phyloP scores from a whole-genome alignment of 2,113 vertebrate genomes.

The Pungitius pungitius region DNA sequence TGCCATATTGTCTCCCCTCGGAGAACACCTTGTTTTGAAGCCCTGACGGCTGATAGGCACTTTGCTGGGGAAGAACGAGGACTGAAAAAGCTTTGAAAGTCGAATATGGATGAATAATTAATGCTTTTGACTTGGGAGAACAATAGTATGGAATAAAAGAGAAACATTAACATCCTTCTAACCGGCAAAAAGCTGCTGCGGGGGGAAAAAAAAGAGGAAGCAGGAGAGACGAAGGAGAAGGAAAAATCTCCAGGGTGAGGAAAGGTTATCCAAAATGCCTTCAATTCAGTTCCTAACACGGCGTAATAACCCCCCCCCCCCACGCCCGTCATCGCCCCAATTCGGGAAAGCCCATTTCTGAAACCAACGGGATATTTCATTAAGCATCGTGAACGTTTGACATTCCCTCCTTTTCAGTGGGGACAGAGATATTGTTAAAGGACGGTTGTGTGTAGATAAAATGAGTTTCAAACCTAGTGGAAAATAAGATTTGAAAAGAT shows the following conservation, averaged over 20 bases:
- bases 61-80: constrained; percentile 71
- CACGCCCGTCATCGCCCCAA: background rate
- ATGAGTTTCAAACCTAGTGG: no score
- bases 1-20: constrained; percentile 62
- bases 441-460: no score
- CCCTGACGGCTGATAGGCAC: constrained; percentile 69
- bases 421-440: no score
- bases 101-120: constrained; percentile 77
- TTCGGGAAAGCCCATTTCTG: background rate
- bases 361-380: no score
- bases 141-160: constrained; percentile 75
- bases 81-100: constrained; percentile 75
- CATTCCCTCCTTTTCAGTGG: no score
- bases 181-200: constrained; percentile 60
- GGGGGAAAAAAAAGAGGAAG: constrained; percentile 27
- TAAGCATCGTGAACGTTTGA: no score
- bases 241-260: constrained; percentile 55
- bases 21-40: constrained; percentile 74
- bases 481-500: background rate
- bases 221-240: constrained; percentile 44
- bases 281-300: constrained; percentile 22
- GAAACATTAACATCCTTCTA: constrained; percentile 66
- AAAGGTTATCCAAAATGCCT: constrained; percentile 47
- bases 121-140: constrained; percentile 76
- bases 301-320: background rate